phyloP scores from a whole-genome alignment of 1,140 invertebrate species.

The Conus betulinus region DNA sequence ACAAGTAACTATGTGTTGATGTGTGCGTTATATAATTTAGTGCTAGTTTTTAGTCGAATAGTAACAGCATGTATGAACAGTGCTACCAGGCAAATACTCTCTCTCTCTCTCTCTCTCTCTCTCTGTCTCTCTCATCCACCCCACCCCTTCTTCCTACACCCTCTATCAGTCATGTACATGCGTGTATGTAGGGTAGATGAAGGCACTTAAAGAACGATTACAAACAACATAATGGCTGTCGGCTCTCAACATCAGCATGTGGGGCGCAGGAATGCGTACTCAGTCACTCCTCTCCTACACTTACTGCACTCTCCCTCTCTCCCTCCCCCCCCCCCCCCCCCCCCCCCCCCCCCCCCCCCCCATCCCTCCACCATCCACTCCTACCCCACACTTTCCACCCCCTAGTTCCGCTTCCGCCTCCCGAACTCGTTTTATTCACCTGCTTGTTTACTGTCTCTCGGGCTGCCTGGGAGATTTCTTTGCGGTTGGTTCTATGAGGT shows the following conservation, averaged over 20 bases:
- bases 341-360: background rate
- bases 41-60: too few species aligned
- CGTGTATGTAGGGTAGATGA: background rate
- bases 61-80: too few species aligned
- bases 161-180: background rate
- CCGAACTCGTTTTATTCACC: background rate
- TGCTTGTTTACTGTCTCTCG: background rate
- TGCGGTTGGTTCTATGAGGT: too few species aligned
- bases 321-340: background rate
- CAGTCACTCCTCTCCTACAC: background rate
- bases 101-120: background rate
- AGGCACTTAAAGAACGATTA: constrained; percentile 23
- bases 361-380: background rate
- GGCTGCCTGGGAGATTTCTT: too few species aligned
- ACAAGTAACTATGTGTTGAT: too few species aligned
- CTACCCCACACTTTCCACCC: background rate
- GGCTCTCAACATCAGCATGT: background rate
- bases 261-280: constrained; percentile 11
- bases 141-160: background rate
- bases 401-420: background rate
- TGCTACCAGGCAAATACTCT: too few species aligned
- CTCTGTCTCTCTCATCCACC: background rate
- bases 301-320: background rate
- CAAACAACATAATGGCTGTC: constrained; percentile 1
- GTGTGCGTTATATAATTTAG: too few species aligned